Evolutionary conservation across 2,888 invertebrate species (phyloP), one percentile per base, ranked within the genome.

Genomic region (Heteropelma amictum): DNA sequence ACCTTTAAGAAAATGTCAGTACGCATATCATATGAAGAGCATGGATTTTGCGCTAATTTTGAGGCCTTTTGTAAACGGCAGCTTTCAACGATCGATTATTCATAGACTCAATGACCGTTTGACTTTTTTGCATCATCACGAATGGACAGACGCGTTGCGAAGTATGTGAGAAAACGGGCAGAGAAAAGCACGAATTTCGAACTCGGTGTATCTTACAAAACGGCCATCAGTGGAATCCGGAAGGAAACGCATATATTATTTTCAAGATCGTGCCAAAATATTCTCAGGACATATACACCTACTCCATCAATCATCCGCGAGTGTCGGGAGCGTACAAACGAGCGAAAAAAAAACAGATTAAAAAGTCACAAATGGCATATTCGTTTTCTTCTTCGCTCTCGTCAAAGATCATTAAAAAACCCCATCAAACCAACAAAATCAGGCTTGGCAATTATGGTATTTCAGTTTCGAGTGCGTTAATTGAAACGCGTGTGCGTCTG

Each of bases 141-240:
- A n/a, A n/a, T n/a, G n/a, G n/a, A n/a, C n/a, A n/a, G n/a, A n/a
- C n/a, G n/a, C n/a, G n/a, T n/a, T n/a, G n/a, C 45, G 38, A 45
- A 42, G 38, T 23, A 26, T 17, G 26, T 23, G 35, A 61, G 26
- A 63, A 19, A 67, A 8, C 35, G 19, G 42, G 30, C 54, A 38
- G 14, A 67, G 56, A 35, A 26, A 51, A 38, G 26, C 54, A 67
- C 63, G 45, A 76, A 77, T 76, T 76, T 79, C 76, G 80, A 80
- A 84, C 82, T 81, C 74, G 81, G 82, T 82, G 79, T 83, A 83
- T 83, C 82, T 87, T 84, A 82, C 83, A 80, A 80, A 81, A 74
- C 78, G 81, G 85, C 87, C 87, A 87, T 87, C 87, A 87, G 84
- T 81, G 80, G 84, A 83, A 84, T 81, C 82, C 81, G 83, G 82